Conservation (phyloP, 2,797 vertebrate genomes). For the Pristis pectinata region DNA sequence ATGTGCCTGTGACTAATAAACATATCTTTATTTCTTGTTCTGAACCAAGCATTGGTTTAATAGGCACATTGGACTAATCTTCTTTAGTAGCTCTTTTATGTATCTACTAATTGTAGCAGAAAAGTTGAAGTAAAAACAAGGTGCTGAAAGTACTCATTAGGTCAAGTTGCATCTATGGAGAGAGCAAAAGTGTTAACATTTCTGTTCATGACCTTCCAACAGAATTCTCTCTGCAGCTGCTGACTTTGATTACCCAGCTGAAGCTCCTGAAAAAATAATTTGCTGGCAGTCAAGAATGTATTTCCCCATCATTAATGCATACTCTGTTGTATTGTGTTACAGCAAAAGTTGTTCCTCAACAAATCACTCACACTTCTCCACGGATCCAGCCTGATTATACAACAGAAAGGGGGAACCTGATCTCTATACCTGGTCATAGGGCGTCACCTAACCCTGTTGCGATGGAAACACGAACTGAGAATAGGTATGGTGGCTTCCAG, state of each 20-base stretch:
- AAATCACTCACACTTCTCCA: slow-evolving; percentile 87
- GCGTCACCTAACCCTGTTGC: slow-evolving; percentile 91
- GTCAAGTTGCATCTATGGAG: no score
- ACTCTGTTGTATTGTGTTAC: slow-evolving; percentile 38
- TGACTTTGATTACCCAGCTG: no score
- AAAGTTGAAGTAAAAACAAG: neutral
- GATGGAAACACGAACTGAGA: slow-evolving; percentile 92
- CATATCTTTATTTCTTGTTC: neutral
- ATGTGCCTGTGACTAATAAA: no score
- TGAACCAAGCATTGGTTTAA: neutral
- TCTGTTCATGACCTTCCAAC: no score
- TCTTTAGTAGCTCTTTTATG: neutral
- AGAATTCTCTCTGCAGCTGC: no score
- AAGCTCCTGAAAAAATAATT: no score
- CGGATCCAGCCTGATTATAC: slow-evolving; percentile 88
- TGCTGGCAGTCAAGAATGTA: neutral
- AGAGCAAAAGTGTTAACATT: no score
- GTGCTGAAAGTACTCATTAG: no score
- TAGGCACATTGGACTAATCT: neutral
- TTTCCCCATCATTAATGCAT: neutral
- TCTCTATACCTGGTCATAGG: slow-evolving; percentile 83
- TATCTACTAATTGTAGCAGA: neutral
- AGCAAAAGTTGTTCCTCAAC: slow-evolving; percentile 98
- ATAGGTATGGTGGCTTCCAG: slow-evolving; percentile 64
- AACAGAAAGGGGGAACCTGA: slow-evolving; percentile 81